Conservation (phyloP, 2,797 vertebrate species). For the Leuciscus waleckii region DNA sequence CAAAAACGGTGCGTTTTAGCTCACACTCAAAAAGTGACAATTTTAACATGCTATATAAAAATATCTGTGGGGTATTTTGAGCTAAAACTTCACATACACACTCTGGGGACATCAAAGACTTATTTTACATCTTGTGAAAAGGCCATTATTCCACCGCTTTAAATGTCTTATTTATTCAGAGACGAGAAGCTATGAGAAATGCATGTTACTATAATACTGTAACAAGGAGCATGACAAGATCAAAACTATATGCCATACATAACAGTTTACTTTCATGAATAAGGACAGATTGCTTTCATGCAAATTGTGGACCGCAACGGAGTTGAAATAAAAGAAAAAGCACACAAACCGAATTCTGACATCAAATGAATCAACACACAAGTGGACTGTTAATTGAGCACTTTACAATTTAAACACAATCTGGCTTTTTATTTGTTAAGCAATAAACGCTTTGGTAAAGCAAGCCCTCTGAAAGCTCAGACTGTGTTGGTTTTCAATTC, state of each 20-base stretch:
- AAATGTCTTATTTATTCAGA: neutral
- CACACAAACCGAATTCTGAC: neutral
- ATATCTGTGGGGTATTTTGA: no score
- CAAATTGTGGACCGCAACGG: neutral
- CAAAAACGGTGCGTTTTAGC: no score
- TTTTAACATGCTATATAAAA: no score
- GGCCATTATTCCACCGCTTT: no score
- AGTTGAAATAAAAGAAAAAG: neutral
- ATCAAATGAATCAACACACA: no score
- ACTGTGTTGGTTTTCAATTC: slow-evolving; percentile 11
- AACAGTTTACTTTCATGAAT: neutral
- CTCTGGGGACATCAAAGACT: no score
- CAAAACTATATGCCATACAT: neutral
- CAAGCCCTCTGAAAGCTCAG: neutral
- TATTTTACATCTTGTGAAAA: no score
- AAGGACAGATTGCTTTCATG: neutral
- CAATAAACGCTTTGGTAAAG: slow-evolving; percentile 1
- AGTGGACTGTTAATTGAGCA: no score
- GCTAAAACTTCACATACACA: no score
- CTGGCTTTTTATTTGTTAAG: neutral
- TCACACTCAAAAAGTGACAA: no score
- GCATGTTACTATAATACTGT: no score
- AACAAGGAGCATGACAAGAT: neutral
- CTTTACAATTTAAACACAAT: no score
- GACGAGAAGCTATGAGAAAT: neutral